These are phyloP conservation scores for Phenganax stokvisi DNA, from an alignment of 92 coral and sea anemone genomes.

Conservation along the genomic window DNA sequence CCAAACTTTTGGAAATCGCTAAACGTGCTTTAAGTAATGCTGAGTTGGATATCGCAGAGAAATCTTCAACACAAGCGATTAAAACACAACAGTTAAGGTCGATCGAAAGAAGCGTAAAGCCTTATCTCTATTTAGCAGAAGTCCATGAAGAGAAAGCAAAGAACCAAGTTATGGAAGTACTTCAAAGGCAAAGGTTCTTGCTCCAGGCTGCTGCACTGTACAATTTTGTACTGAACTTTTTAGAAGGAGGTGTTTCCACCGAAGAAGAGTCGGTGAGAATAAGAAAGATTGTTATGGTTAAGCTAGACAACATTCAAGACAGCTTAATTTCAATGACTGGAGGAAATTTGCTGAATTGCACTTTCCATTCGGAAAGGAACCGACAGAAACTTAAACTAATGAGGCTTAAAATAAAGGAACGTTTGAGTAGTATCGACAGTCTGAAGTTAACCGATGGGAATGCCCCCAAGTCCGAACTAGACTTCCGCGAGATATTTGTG, in stretches of 20 bases:
- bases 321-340: neutral
- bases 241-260: neutral
- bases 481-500: conserved; percentile 11
- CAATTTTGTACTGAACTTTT: conserved; percentile 5
- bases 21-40: conserved; percentile 28
- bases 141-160: neutral
- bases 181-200: conserved; percentile 4
- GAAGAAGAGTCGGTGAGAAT: neutral
- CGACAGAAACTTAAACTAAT: neutral
- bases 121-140: conserved; percentile 21
- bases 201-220: conserved; percentile 26
- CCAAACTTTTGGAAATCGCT: conserved; percentile 2
- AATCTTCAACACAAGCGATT: neutral
- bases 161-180: neutral
- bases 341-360: neutral
- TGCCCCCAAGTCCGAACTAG: neutral
- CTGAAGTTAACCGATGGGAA: neutral
- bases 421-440: neutral
- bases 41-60: conserved; percentile 15
- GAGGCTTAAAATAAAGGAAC: neutral
- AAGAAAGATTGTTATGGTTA: neutral
- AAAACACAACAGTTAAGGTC: neutral
- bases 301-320: neutral
- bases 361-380: conserved; percentile 1
- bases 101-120: neutral